Percentiles rank a stretch among this genome's conserved stretches.
phyloP scores from a whole-genome alignment of 2,113 vertebrate species.

The Siphamia tubifer region DNA sequence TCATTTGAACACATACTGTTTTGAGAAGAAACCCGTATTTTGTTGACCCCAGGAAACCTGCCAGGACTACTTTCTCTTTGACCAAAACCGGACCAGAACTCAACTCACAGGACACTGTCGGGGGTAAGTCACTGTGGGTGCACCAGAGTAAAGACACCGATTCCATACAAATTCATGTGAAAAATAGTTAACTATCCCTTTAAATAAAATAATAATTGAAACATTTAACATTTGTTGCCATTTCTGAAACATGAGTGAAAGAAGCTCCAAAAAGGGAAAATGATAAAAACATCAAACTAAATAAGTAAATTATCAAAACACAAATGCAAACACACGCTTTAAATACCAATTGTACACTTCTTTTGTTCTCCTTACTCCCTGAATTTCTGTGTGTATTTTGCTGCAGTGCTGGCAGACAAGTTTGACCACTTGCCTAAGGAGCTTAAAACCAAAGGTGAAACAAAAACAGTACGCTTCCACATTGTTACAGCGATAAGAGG shows the following conservation, averaged over 20 bases:
- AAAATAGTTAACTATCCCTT: too few relatives aligned
- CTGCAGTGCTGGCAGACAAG: constrained; percentile 21
- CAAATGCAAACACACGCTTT: neutral
- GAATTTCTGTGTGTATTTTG: constrained; percentile 9
- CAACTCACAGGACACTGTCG: too few relatives aligned
- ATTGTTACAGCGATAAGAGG: neutral
- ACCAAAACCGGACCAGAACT: too few relatives aligned
- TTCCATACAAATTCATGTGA: too few relatives aligned
- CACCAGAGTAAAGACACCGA: too few relatives aligned
- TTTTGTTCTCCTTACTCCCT: neutral
- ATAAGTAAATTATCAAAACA: neutral
- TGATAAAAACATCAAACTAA: neutral
- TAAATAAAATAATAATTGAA: too few relatives aligned
- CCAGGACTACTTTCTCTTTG: too few relatives aligned
- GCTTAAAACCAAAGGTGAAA: constrained; percentile 17
- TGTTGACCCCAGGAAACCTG: too few relatives aligned
- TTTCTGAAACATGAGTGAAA: neutral
- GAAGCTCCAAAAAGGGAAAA: neutral
- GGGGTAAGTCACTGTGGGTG: too few relatives aligned
- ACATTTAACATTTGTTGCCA: neutral
- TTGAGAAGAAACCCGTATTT: too few relatives aligned
- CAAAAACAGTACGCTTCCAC: neutral
- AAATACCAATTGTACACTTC: neutral
- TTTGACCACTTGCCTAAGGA: constrained; percentile 30
- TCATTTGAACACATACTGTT: too few relatives aligned